Conservation (phyloP, 1,140 invertebrate species). For the Elysia chlorotica region DNA sequence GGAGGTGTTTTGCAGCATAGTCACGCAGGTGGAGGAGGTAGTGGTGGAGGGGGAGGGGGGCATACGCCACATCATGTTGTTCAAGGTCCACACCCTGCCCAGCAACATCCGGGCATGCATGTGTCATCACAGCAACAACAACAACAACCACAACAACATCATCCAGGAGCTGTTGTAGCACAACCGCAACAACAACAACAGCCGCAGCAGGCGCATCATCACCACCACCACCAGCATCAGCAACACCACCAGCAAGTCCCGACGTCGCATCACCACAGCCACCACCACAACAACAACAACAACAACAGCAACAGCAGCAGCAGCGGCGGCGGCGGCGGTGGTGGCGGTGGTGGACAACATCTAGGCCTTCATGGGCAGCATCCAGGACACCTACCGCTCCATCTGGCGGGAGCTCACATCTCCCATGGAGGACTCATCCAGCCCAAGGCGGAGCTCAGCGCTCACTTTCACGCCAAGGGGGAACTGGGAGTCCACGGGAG, state of each 20-base stretch:
- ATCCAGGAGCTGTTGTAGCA: too few species aligned
- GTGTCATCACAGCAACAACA: too few species aligned
- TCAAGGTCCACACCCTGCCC: too few species aligned
- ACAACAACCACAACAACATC: too few species aligned
- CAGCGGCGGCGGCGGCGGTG: background rate
- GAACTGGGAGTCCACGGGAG: too few species aligned
- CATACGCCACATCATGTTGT: too few species aligned
- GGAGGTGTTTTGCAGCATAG: too few species aligned
- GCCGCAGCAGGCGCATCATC: conserved; percentile 7
- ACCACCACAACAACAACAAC: conserved; percentile 11
- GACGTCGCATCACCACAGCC: conserved; percentile 11
- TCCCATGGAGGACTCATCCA: background rate
- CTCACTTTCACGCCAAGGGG: background rate
- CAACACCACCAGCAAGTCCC: conserved; percentile 11
- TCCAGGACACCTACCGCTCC: conserved; percentile 3
- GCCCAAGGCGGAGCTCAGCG: background rate
- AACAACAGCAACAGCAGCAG: background rate
- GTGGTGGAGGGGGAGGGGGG: too few species aligned
- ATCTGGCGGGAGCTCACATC: too few species aligned
- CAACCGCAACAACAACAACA: background rate
- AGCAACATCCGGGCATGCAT: too few species aligned
- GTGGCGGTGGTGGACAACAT: conserved; percentile 6
- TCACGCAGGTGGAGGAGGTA: too few species aligned
- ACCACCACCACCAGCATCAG: conserved; percentile 15
- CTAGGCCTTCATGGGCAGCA: conserved; percentile 11